A percentile compares a stretch with the other conserved stretches of the same genome.
phyloP scores from a whole-genome alignment of 2,888 invertebrate genomes.

The Phrixothrix hirtus region DNA sequence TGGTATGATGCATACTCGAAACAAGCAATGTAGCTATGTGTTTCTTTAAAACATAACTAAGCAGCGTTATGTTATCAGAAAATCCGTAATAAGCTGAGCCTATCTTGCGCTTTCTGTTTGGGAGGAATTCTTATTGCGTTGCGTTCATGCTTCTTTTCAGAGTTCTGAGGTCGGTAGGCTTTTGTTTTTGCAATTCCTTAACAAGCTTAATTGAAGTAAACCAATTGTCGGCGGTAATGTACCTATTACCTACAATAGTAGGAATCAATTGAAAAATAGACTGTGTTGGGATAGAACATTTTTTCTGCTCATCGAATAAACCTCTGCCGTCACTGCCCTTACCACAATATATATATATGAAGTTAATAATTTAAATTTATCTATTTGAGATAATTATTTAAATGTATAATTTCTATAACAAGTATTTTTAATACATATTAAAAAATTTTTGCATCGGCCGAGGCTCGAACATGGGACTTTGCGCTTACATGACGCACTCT shows the following conservation, averaged over 20 bases:
- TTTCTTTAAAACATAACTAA: neutral
- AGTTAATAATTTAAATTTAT: too few relatives aligned
- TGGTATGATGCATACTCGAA: too few relatives aligned
- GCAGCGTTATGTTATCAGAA: neutral
- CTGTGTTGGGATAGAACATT: slow-evolving; percentile 41
- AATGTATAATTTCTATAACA: too few relatives aligned
- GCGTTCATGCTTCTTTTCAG: slow-evolving; percentile 35
- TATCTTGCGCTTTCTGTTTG: slow-evolving; percentile 21
- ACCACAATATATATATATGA: slow-evolving; percentile 41
- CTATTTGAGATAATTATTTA: too few relatives aligned
- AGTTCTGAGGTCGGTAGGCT: slow-evolving; percentile 37
- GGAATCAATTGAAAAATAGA: slow-evolving; percentile 39
- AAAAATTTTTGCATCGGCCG: too few relatives aligned
- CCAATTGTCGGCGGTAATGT: too few relatives aligned
- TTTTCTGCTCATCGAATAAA: slow-evolving; percentile 37
- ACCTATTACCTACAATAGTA: slow-evolving; percentile 40
- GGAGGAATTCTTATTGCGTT: slow-evolving; percentile 34
- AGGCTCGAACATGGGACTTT: too few relatives aligned
- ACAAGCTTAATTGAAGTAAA: slow-evolving; percentile 42
- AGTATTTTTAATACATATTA: too few relatives aligned
- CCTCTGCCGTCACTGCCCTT: slow-evolving; percentile 41
- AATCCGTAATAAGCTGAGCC: slow-evolving; percentile 14
- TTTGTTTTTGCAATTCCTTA: slow-evolving; percentile 29
- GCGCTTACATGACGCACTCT: too few relatives aligned
- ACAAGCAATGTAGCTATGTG: neutral